Conservation (phyloP, 2,797 vertebrate genomes). For the Pyrocephalus nanus region DNA sequence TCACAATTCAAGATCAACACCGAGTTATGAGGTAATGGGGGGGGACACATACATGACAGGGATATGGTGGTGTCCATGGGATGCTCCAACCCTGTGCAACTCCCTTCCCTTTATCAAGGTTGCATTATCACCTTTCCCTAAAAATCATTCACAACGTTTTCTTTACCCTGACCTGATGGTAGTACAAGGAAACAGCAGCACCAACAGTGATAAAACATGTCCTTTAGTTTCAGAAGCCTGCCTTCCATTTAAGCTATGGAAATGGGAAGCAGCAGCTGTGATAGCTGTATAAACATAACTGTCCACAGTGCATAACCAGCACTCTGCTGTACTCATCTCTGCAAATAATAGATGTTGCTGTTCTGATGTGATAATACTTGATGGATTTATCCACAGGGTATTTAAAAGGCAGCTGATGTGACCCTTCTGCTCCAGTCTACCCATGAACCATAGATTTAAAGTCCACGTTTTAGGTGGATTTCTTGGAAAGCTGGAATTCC, state of each 20-base stretch:
- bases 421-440: background rate
- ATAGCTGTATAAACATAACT: background rate
- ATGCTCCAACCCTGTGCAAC: background rate
- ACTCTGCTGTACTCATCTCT: background rate
- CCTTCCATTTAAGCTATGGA: background rate
- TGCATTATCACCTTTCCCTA: background rate
- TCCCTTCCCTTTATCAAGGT: background rate
- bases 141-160: background rate
- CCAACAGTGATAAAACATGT: background rate
- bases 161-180: background rate
- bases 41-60: background rate
- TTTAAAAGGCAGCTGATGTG: slow-evolving; percentile 6
- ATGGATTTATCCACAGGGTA: slow-evolving; percentile 12
- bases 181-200: background rate
- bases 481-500: slow-evolving; percentile 16
- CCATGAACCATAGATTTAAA: background rate
- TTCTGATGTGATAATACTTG: slow-evolving; percentile 11
- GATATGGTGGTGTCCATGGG: background rate
- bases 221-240: background rate
- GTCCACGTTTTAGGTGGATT: background rate
- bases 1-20: background rate
- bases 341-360: slow-evolving; percentile 24
- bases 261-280: slow-evolving; percentile 9
- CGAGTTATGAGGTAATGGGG: background rate
- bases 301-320: background rate